Base-by-base conservation (phyloP, 2,797 vertebrate species). In the Masticophis lateralis region DNA sequence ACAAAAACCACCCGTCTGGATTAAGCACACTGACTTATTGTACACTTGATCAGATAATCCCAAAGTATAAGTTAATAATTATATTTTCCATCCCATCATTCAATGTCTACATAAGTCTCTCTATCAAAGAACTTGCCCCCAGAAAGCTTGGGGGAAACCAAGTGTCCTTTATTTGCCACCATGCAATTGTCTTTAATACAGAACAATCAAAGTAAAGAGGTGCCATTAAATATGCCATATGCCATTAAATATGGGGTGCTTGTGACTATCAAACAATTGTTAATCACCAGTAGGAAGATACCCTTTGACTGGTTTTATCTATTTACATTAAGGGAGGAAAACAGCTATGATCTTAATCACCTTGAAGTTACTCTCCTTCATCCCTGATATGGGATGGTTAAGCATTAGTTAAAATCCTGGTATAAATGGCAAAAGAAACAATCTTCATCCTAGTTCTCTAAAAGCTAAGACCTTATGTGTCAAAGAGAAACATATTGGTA, bases 191-290 rank as follows among this genome's bases (percentile, higher is more conserved):
- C 61, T 4, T 16, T 61, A 92, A 93, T 1, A 1, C 86, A 90
- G 37, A 90, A 47, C 74, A 55, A 61, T n/a, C 79, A 93, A n/a
- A 56, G 51, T 57, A 55, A 53, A 91, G 25, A 51, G 57, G 51
- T 91, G 51, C n/a, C 66, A 69, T 69, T 69, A 89, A 86, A 91
- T 63, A 87, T 18, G 18, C 55, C 90, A 69, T 91, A 87, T n/a
- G 18, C 43, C 88, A 69, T 89, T 59, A 56, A 56, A 90, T 43
- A 66, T 12, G 86, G 57, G 32, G 51, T 63, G 69, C 32, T 37
- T 4, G 9, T 91, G 27, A 32, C 56, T 90, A 66, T 43, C 57
- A 55, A 87, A 28, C 13, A 66, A 28, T 22, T 51, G 66, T 63
- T 83, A 61, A 91, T 16, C 86, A 87, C 25, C 32, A 27, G 28